A percentile compares a stretch with the other conserved stretches of the same genome.
phyloP scores from a whole-genome alignment of 2,797 vertebrate genomes.

The Jordanella pulchra region DNA sequence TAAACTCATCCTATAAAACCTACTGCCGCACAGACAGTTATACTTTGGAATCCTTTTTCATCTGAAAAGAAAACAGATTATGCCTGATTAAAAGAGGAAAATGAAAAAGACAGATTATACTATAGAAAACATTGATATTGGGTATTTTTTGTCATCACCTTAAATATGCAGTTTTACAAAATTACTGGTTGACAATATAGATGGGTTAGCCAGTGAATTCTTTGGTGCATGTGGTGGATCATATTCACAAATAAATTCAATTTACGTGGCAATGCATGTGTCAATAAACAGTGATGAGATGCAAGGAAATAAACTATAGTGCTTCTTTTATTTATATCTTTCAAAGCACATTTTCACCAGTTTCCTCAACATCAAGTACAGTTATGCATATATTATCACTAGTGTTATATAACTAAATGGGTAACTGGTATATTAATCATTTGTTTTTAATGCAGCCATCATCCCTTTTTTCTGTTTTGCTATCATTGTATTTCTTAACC shows the following conservation, averaged over 20 bases:
- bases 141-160: neutral
- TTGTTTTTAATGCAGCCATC: conserved; percentile 60
- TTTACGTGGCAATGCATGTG: conserved; percentile 26
- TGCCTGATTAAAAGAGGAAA: neutral
- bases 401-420: conserved; percentile 73
- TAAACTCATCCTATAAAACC: neutral
- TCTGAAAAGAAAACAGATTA: neutral
- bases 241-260: neutral
- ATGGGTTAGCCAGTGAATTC: neutral
- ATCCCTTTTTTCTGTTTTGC: conserved; percentile 43
- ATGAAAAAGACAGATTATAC: neutral
- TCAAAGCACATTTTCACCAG: conserved; percentile 56
- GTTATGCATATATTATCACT: conserved; percentile 72
- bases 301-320: conserved; percentile 33
- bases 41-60: neutral
- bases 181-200: neutral
- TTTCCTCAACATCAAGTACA: conserved; percentile 61
- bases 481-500: conserved; percentile 30
- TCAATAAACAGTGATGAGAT: conserved; percentile 22
- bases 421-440: conserved; percentile 78
- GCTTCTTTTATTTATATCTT: conserved; percentile 38
- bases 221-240: neutral
- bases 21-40: neutral
- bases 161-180: neutral
- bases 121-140: too few species aligned